These are phyloP conservation scores for Myrmecobius fasciatus DNA, from an alignment of 2,113 vertebrate species.

Conservation along the genomic window DNA sequence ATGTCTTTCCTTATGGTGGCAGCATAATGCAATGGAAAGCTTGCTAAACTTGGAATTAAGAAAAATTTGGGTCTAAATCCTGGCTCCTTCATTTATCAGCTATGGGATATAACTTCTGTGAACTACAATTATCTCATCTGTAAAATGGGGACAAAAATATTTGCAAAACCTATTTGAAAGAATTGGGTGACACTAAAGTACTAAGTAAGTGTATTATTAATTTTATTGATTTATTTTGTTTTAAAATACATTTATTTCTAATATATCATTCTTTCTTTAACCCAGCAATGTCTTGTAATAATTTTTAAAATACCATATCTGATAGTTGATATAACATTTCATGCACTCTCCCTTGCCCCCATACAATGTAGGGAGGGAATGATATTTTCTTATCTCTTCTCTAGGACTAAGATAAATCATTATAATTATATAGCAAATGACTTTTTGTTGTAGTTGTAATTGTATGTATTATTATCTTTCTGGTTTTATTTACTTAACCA, in stretches of 20 bases:
- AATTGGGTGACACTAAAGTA: neutral
- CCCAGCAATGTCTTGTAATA: neutral
- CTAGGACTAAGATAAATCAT: neutral
- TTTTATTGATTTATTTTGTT: neutral
- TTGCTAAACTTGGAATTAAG: neutral
- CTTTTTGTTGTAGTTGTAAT: neutral
- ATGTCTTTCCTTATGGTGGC: neutral
- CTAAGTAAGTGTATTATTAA: neutral
- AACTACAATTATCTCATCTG: neutral
- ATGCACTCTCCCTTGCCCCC: neutral
- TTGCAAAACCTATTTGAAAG: neutral
- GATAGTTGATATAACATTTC: neutral
- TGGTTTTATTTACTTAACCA: neutral
- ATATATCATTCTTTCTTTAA: neutral
- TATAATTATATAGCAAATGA: neutral
- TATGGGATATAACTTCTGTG: neutral
- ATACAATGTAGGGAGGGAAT: neutral
- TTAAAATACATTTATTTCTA: neutral
- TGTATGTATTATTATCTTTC: neutral
- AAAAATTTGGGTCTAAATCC: neutral
- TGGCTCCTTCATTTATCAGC: neutral
- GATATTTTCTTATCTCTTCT: neutral
- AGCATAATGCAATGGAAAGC: neutral
- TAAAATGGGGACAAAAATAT: neutral
- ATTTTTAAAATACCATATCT: neutral